Evolutionary conservation across 37 sponge, comb jelly and placozoan genomes (phyloP), one percentile per base, ranked within the genome.

Genomic region (Aplysina aerophoba): DNA sequence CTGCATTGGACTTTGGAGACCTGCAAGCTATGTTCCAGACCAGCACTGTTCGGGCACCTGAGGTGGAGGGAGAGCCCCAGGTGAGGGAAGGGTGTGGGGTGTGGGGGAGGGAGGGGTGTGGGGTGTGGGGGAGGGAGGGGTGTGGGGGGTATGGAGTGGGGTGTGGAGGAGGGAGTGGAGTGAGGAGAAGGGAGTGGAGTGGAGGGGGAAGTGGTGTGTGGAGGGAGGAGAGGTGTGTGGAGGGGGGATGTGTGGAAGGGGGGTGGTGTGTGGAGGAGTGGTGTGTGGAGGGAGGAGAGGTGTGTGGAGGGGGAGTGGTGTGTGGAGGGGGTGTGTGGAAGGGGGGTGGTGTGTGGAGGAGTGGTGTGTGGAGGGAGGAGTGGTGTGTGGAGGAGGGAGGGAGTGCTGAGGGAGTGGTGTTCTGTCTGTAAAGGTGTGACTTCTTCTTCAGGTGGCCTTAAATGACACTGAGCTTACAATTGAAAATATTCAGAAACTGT

Each of bases 391-490:
- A 38, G 25, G 74, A 34, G 34, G 33, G 57, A 15, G 22, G 36
- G 15, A 5, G 65, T 72, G 83, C 4, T 3, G 56, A 57, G 80
- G 11, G 4, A 35, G 55, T 21, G 82, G 39, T 19, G 38, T 27
- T 19, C 37, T 19, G 62, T 8, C 24, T 39, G 62, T 39, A 28
- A 30, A 81, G 36, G 12, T 79, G 79, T 34, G 24, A 57, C 15
- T 5, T 59, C 4, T 55, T 83, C 19, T 74, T 50, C 58, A 94
- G 95, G 78, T 94, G 8, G 87, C 87, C 4, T 61, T 90, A 25
- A 91, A 89, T 71, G 89, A 94, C 67, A 72, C 89, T 80, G 92
- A 94, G 59, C 84, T 94, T 21, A 86, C 88, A 31, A 87, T 86
- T 63, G 87, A 91, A 17, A 94, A 94, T 60, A 64, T 94, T 27